Conservation (phyloP, 2,113 vertebrate species). For the Delphinus delphis region DNA sequence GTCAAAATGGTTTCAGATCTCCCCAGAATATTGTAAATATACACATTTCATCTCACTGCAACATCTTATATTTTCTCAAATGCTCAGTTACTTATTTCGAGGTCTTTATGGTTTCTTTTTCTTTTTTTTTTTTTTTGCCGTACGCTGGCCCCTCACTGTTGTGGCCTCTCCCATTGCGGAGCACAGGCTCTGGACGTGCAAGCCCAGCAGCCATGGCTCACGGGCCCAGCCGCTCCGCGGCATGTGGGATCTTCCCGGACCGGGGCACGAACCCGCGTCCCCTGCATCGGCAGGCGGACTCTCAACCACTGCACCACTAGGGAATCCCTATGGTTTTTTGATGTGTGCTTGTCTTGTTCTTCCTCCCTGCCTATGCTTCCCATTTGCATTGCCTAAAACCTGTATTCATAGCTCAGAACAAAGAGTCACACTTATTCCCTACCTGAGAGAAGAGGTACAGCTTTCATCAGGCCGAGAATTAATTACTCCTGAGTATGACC, state of each 20-base stretch:
- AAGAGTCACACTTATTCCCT: slow-evolving; percentile 30
- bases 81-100: slow-evolving; percentile 22
- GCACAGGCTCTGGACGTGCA: no score
- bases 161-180: no score
- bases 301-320: no score
- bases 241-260: no score
- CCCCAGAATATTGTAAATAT: slow-evolving; percentile 45
- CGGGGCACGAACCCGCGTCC: no score
- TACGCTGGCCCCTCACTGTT: no score
- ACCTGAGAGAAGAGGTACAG: not conserved
- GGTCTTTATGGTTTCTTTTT: slow-evolving; percentile 43
- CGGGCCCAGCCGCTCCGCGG: no score
- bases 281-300: no score
- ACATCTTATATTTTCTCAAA: slow-evolving; percentile 52
- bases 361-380: slow-evolving; percentile 47
- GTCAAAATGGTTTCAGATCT: slow-evolving; percentile 13
- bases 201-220: no score
- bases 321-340: slow-evolving; percentile 35
- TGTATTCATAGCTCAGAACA: slow-evolving; percentile 43
- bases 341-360: not conserved
- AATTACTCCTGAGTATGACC: slow-evolving; percentile 51
- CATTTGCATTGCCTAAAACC: slow-evolving; percentile 48
- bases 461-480: slow-evolving; percentile 47
- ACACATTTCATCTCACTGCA: slow-evolving; percentile 32
- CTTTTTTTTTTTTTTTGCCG: no score